phyloP scores from a whole-genome alignment of 2,113 vertebrate species.

The Mirounga angustirostris region DNA sequence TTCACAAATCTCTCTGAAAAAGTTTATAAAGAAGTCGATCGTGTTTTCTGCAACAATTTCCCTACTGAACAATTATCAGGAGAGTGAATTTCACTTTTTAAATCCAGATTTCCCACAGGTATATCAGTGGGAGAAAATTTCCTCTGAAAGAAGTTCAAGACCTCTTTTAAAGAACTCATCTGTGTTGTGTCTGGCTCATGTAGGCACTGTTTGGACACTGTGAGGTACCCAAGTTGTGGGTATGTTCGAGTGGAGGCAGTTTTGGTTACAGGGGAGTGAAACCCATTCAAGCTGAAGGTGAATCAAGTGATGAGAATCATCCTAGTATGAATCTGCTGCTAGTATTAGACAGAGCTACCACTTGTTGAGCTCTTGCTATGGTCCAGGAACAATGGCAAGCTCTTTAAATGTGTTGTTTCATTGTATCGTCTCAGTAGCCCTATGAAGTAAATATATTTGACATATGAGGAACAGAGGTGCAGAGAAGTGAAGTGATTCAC shows the following conservation, averaged over 20 bases:
- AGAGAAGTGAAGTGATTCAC: not conserved
- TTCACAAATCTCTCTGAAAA: not conserved
- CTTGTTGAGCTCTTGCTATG: not conserved
- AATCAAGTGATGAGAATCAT: not conserved
- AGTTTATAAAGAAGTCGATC: not conserved
- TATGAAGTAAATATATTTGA: not conserved
- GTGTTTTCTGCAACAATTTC: slow-evolving; percentile 10
- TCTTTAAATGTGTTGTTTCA: not conserved
- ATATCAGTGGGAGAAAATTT: not conserved
- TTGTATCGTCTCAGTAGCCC: not conserved
- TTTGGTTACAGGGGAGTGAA: not conserved
- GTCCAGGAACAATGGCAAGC: not conserved
- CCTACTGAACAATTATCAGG: not conserved
- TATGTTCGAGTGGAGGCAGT: not conserved
- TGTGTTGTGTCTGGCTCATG: not conserved
- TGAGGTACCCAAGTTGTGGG: not conserved
- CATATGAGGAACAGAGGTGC: not conserved
- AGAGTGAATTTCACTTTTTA: not conserved
- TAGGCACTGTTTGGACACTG: not conserved
- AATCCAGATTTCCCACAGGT: not conserved
- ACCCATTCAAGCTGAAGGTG: not conserved
- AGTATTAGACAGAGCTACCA: too few relatives aligned
- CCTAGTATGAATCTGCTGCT: not conserved
- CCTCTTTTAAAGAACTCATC: slow-evolving; percentile 24
- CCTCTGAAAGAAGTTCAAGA: not conserved